Evolutionary conservation across 1,140 invertebrate genomes (phyloP), one percentile per base, ranked within the genome.

Genomic region (Adelges cooleyi): DNA sequence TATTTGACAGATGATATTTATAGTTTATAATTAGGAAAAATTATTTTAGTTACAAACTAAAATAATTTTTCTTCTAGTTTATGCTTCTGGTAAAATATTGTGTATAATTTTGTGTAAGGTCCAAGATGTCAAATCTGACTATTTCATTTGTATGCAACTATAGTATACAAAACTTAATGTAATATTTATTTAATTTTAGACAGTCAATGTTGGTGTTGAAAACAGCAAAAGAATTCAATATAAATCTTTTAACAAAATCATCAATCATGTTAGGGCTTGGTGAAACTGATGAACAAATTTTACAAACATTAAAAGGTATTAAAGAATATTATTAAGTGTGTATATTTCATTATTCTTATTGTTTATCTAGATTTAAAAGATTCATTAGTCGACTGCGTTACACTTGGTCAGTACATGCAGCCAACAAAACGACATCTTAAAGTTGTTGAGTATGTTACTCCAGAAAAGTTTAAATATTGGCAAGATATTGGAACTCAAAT

Each of bases 401-500:
- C 97, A 1, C 77, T 99, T 8, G 97, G 97, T 0, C 97, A 99
- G 74, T 99, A 99, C 74, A 99, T 99, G 94, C 96, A 99, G 75
- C 95, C 96, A 1, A 98, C 95, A 2, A 98, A 96, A 73, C 80
- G 85, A 52, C 96, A 99, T 78, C 77, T 98, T 5, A 94, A 93
- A 79, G 82, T 98, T 0, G 86, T 89, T 52, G 95, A 99, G 75
- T 99, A 98, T 77, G 87, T 99, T 0, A 96, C 92, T 1, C 95
- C 95, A 0, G 89, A 89, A 68, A 97, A 95, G 76, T 99, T 93
- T 74, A 83, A 90, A 71, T 76, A 87, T 66, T 99, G 94, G 95
- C 87, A 96, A 77, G 77, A 83, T 27, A 73, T 85, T 4, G 96
- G 96, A 0, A 81, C 86, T 66, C 76, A 89, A 72, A 73, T 98